Evolutionary conservation across 2,797 vertebrate species (phyloP), one percentile per base, ranked within the genome.

Genomic region (Sarcophilus harrisii): DNA sequence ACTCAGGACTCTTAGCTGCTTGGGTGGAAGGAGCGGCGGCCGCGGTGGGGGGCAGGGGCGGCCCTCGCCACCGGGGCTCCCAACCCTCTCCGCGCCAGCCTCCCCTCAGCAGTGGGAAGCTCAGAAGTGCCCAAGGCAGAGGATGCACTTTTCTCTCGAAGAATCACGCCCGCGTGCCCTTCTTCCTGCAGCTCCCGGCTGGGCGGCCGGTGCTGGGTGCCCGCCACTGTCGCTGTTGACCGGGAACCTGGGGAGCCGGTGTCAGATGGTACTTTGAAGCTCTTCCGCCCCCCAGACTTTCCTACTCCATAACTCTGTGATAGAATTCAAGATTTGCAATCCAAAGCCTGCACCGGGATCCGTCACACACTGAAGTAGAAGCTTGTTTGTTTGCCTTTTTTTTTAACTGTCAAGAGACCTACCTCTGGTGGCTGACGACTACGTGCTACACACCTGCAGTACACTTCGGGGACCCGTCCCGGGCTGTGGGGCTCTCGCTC

Each of bases 361-460:
- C 73, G 98, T 98, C 98, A 98, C 98, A 98, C 98, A 98, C 98
- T 98, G 98, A 98, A 98, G 97, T 98, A 98, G 98, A 98, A 98
- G 97, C 94, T 96, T 98, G 98, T 98, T 98, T 98, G 98, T 98
- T 98, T 98, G 98, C 99, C 98, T 45, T 96, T 98, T 98, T 98
- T 49, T 49, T 54, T 98, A 98, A 98, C 98, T 98, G 98, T 99
- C 98, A 98, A 98, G 98, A 99, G 98, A 98, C 98, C 98, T 98
- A 99, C 98, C 99, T 99, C 98, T 99, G 98, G 98, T 98, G 98
- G 98, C 99, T 98, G 98, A 98, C 98, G 98, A 98, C 98, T 97
- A 97, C 30, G 91, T 98, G 97, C 98, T 97, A 94, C 0, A 81
- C 38, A 81, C 73, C 73, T 45, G 9, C 73, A 81, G 98, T 98